phyloP scores from a whole-genome alignment of 2,797 vertebrate species.

The Sebastes trivittatus region DNA sequence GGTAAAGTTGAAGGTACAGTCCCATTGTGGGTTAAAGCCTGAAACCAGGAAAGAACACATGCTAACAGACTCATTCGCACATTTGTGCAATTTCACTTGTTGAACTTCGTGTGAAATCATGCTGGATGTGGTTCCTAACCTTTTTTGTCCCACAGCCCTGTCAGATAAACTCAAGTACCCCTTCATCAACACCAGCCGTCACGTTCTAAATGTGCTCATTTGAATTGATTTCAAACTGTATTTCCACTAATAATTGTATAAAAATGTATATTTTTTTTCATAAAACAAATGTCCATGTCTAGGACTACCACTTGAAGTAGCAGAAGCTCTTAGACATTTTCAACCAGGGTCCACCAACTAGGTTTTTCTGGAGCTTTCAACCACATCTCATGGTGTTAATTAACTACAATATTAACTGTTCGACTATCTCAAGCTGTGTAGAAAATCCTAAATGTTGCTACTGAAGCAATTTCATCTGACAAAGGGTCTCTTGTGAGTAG shows the following conservation, averaged over 20 bases:
- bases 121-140: neutral
- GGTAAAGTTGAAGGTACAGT: conserved; percentile 82
- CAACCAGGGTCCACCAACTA: neutral
- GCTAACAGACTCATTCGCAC: neutral
- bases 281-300: neutral
- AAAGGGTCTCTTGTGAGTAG: neutral
- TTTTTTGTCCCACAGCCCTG: neutral
- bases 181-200: neutral
- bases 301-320: too few species aligned
- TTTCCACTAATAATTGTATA: neutral
- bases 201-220: neutral
- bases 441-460: neutral
- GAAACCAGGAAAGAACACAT: neutral
- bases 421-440: neutral
- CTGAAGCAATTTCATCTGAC: neutral
- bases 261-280: neutral
- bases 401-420: neutral
- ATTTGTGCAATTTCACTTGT: neutral
- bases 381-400: neutral
- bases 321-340: neutral
- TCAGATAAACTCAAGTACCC: neutral
- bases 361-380: neutral
- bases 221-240: neutral
- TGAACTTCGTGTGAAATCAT: neutral
- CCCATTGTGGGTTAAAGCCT: conserved; percentile 85